Conservation (phyloP, 2,113 vertebrate genomes). For the Catharus bicknelli region DNA sequence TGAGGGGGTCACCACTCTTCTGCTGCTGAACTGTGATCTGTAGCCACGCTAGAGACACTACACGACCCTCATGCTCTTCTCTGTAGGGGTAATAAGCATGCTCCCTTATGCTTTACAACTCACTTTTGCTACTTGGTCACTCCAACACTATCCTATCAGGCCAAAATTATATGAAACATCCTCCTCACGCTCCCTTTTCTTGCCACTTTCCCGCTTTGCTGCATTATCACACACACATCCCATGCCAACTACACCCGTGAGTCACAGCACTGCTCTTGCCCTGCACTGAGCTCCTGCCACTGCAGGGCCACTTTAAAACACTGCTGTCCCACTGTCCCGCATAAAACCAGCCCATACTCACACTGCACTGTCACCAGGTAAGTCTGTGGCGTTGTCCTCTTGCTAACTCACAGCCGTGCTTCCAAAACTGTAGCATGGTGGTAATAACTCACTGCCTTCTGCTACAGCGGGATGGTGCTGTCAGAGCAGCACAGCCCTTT, state of each 20-base stretch:
- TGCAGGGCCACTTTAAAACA: not conserved
- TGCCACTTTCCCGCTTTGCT: not conserved
- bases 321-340: not conserved
- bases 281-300: not conserved
- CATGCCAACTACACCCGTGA: not conserved
- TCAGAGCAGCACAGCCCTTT: not conserved
- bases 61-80: not conserved
- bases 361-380: not conserved
- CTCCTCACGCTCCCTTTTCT: not conserved
- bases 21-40: not conserved
- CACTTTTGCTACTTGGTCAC: not conserved
- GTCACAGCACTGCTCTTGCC: not conserved
- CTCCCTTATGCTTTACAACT: not conserved
- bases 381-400: fast-evolving
- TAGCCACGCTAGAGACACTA: not conserved
- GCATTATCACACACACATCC: not conserved
- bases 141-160: not conserved
- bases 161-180: not conserved
- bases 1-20: not conserved
- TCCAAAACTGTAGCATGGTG: not conserved
- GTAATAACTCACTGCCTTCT: not conserved
- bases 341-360: not conserved
- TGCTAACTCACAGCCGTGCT: not conserved
- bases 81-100: not conserved
- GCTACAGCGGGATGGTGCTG: not conserved